Base-by-base conservation (phyloP, 2,797 vertebrate genomes). In the Acestrorhynchus altus region DNA sequence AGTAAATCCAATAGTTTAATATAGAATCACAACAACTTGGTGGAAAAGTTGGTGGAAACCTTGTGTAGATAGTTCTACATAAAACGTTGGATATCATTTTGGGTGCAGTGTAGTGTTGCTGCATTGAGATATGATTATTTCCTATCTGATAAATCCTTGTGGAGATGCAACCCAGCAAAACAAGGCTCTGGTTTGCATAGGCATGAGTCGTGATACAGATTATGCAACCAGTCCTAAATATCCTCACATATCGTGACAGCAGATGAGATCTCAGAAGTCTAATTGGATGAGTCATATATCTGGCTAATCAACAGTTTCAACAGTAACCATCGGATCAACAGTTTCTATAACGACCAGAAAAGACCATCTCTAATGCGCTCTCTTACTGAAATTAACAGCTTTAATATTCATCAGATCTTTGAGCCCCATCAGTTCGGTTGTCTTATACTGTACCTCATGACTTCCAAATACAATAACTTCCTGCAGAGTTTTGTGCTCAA, bases 231-330 rank as follows among this genome's bases (percentile, higher is more conserved):
- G 86, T 85, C 85, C 85, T 83, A 39, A 74, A 88, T 87, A 86
- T 81, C 59, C 81, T 80, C 83, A 90, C 84, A 85, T 89, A 87
- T 90, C 83, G 84, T 89, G 91, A 90, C 89, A 90, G 83, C 88
- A 90, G 88, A 90, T 86, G 87, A 88, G 87, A 84, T 88, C 81
- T 70, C 81, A 91, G 86, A 78, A 87, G 85, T 87, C 83, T 83
- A 86, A 86, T 91, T 88, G 54, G 76, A 89, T 92, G 91, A 93
- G 88, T 93, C 91, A 92, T 86, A 83, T 87, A 81, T 87, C 88
- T 85, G 86, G 89, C 84, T 66, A 85, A 87, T 86, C 68, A 73
- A 75, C 61, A 26, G 80, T 82, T 84, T 80, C 77, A 35, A 35
- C 31, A 35, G 31, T 66, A 85, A 90, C 85, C 88, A 85, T 83